Evolutionary conservation across 2,888 invertebrate species (phyloP).

Genomic region (Galerucella pusilla): DNA sequence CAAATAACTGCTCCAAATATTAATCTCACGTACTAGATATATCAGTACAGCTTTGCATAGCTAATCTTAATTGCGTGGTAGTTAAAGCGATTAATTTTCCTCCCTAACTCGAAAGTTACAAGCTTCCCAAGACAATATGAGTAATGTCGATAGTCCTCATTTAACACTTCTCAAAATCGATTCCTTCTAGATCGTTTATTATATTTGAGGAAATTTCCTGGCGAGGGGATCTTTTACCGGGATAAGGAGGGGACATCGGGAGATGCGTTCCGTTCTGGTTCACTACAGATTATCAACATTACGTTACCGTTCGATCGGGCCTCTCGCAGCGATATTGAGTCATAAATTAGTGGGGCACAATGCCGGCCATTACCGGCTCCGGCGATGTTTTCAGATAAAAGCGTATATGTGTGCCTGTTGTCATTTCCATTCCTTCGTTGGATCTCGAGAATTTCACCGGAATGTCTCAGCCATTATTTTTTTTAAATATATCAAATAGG

Average conservation of each 20-base stretch:
- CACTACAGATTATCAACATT: conserved; percentile 61
- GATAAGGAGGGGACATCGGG: conserved; percentile 10
- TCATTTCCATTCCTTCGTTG: conserved; percentile 50
- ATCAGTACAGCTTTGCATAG: conserved; percentile 5
- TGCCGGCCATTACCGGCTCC: conserved; percentile 60
- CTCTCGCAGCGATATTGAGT: conserved; percentile 61
- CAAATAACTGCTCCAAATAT: background rate
- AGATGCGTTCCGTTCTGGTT: conserved; percentile 52
- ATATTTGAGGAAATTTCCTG: conserved; percentile 32
- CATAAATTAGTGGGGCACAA: conserved; percentile 61
- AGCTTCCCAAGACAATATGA: conserved; percentile 11
- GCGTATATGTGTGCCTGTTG: conserved; percentile 53
- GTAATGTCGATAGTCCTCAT: conserved; percentile 10
- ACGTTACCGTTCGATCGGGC: conserved; percentile 59
- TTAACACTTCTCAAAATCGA: conserved; percentile 23
- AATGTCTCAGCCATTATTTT: conserved; percentile 33
- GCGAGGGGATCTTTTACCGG: conserved; percentile 1
- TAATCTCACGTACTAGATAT: background rate
- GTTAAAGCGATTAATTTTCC: background rate
- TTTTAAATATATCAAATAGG: conserved; percentile 25
- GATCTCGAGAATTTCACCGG: conserved; percentile 33
- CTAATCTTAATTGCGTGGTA: conserved; percentile 8
- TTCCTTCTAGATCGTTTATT: conserved; percentile 33
- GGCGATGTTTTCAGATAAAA: conserved; percentile 59
- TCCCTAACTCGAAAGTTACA: conserved; percentile 6